Evolutionary conservation across 2,113 vertebrate species (phyloP), one percentile per base, ranked within the genome.

Genomic region (Gorilla gorilla): DNA sequence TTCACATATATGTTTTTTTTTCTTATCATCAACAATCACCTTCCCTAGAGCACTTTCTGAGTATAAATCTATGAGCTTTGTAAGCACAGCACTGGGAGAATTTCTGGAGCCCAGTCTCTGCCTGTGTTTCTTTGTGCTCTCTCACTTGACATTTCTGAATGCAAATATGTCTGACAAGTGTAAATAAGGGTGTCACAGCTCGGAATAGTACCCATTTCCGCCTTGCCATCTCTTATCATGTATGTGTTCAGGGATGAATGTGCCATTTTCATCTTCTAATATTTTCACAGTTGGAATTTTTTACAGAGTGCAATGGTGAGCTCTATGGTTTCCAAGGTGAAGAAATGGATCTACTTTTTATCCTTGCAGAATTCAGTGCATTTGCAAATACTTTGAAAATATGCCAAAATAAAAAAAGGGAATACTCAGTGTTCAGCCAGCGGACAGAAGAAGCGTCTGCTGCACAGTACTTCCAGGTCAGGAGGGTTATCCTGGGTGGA

Each of bases 391-490:
- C 82, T 72, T 95, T 98, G 89, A 98, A 97, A 90, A 97, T n/a
- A 55, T 95, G 93, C 89, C 5, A 0, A 30, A 91, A 72, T 61
- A 75, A 93, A 87, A 96, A 96, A 80, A 98, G 94, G 68, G 96
- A 98, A 35, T 72, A n/a, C 25, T 98, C 96, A 2, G 57, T 95
- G 32, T 98, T 98, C 91, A 98, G 91, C 68, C 98, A 98, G 90
- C 61, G 93, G 83, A 98, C 97, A 35, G 98, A 98, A 81, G 97
- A 97, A 25, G 98, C 95, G 0, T 99, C 98, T 0, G 98, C 98
- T 0, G 20, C 89, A 48, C 98, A 99, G 10, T 98, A 98, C 97
- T 98, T 98, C 96, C 98, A 99, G 99, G 99, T 99, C 94, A 96
- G 96, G 27, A 80, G 85, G 16, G 32, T n/a, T 32, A 55, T 32